These are phyloP conservation scores for Pocota personata DNA, from an alignment of 2,888 invertebrate genomes.

Conservation along the genomic window DNA sequence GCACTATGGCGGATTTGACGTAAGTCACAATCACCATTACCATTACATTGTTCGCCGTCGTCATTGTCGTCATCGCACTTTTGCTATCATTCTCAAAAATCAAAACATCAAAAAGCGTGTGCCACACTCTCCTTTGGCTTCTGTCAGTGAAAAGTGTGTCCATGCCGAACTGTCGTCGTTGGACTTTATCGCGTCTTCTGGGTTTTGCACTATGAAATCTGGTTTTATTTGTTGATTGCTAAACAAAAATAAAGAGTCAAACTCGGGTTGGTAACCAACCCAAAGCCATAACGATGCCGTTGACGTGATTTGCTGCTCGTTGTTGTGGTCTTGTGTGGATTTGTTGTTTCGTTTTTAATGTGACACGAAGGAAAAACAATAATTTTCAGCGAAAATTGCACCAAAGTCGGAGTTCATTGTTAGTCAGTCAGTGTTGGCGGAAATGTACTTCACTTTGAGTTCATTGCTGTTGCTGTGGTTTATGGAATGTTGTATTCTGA, in stretches of 20 bases:
- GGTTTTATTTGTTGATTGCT: conserved; percentile 27
- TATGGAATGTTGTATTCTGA: conserved; percentile 38
- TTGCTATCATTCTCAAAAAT: conserved; percentile 37
- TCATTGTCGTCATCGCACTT: conserved; percentile 30
- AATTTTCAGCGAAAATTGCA: conserved; percentile 30
- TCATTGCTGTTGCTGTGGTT: conserved; percentile 39
- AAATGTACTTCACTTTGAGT: conserved; percentile 40
- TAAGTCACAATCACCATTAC: conserved; percentile 33
- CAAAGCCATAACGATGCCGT: conserved; percentile 34
- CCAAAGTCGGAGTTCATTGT: neutral
- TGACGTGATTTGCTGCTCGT: conserved; percentile 25
- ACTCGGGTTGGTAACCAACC: conserved; percentile 35
- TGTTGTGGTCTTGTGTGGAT: neutral
- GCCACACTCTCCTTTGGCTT: conserved; percentile 1
- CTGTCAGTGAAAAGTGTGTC: neutral
- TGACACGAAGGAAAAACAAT: conserved; percentile 10
- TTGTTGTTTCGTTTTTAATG: conserved; percentile 18
- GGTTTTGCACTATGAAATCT: conserved; percentile 26
- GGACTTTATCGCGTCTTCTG: conserved; percentile 8
- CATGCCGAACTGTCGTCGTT: neutral
- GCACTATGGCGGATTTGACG: conserved; percentile 22
- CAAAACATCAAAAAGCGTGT: conserved; percentile 40
- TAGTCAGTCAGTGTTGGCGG: conserved; percentile 40
- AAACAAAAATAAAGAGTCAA: neutral
- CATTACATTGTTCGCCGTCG: neutral